Percentiles rank a stretch among this genome's conserved stretches.
These are phyloP conservation scores for Silvanus unidentatus DNA, from an alignment of 2,888 invertebrate genomes.

Conservation along the genomic window DNA sequence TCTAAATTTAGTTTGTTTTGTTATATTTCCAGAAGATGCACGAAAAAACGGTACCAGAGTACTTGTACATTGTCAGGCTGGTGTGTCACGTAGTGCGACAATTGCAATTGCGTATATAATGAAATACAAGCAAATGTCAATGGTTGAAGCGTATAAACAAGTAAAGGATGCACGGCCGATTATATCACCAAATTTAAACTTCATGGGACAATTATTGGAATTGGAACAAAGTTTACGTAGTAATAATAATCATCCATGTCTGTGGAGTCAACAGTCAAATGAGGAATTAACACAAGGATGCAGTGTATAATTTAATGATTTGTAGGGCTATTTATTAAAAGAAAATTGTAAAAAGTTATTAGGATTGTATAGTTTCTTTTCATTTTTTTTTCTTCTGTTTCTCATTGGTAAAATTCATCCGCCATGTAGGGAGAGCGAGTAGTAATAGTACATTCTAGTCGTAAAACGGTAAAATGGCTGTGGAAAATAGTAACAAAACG, in stretches of 20 bases:
- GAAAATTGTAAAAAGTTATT: too few relatives aligned
- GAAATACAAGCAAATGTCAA: conserved; percentile 76
- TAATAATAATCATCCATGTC: conserved; percentile 45
- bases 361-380: too few relatives aligned
- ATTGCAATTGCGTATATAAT: conserved; percentile 93
- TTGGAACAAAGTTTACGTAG: conserved; percentile 64
- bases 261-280: conserved; percentile 50
- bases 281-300: conserved; percentile 53
- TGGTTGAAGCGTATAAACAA: conserved; percentile 80
- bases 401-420: too few relatives aligned
- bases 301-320: conserved; percentile 45
- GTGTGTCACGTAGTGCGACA: conserved; percentile 90
- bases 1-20: too few relatives aligned
- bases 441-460: conserved; percentile 39
- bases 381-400: too few relatives aligned
- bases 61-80: conserved; percentile 91
- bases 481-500: conserved; percentile 29
- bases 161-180: conserved; percentile 82
- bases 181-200: conserved; percentile 92
- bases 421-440: too few relatives aligned
- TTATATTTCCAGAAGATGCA: conserved; percentile 69
- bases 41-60: conserved; percentile 66
- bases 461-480: conserved; percentile 42
- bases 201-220: conserved; percentile 85
- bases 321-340: not conserved